Base-by-base conservation (phyloP, 2,888 invertebrate species). In the Tinea semifulvella region DNA sequence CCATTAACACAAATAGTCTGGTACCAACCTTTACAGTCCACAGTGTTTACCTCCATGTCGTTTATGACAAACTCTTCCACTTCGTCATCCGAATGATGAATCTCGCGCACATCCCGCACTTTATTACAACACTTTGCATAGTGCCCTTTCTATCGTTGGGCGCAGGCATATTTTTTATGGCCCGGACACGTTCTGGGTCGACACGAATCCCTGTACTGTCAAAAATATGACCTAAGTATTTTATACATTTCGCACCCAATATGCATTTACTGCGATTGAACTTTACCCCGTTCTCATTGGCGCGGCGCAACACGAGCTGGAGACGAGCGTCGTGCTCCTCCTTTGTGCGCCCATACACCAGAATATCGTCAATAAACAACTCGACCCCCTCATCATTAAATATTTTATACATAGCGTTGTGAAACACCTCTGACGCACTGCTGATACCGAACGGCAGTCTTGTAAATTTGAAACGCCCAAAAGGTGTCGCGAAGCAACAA, bases 361-460 rank as follows among this genome's bases (percentile, higher is more conserved):
- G 8, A 8, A 47, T 4, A 39, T 48, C 46, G 25, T 50, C 48
- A 3, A 45, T 19, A 36, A 38, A 36, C 1, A 48, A 26, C 16
- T 38, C 48, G 5, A 49, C 48, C 2, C 47, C 49, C 17, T 43
- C 19, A 28, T 35, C 47, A 5, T 20, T 26, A 39, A 50, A 50
- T 13, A 48, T 47, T 46, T 49, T 50, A 8, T 11, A 20, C 48
- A 50, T 50, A 36, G 44, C 46, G 14, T 47, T 43, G 18, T 50
- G 48, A 45, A 50, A 47, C 5, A 50, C 40, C 42, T 50, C 47
- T 38, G 45, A 19, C 17, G 45, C 45, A 7, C 38, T 16, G 10
- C 6, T 8, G 3, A 45, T 22, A 3, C 45, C 38, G 26, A 45
- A 45, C n/a, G 45, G 45, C 5, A 45, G 6, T 16, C 45, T 26